Evolutionary conservation across 2,888 invertebrate species (phyloP), one percentile per base, ranked within the genome.

Genomic region (Coronaproctus castanopsis): DNA sequence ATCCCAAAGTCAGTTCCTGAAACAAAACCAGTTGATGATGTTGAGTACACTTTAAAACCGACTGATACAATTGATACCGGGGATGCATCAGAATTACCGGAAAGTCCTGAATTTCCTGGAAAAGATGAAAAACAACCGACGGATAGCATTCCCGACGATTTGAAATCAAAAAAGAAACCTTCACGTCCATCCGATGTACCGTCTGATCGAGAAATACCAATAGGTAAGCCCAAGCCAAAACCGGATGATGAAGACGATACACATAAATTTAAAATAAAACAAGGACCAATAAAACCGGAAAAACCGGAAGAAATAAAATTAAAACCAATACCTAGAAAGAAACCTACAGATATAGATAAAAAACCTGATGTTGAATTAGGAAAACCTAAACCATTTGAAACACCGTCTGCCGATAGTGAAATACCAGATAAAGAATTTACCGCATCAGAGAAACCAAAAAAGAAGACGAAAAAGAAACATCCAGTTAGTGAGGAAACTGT

Each of bases 281-380:
- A 71, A 61, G 74, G 74, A 22, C 69, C 70, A 63, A 71, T 72
- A 23, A 69, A 66, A 57, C 67, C 67, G 23, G 68, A 73, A 24
- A 68, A 70, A 54, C 70, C 70, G 0, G 73, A 71, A 60, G 66
- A 69, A 23, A 66, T 73, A 8, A 64, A 62, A 51, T 69, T 73
- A 22, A 67, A 68, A 63, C 68, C 68, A 55, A 68, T 72, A 48
- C 69, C 70, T 52, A 66, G 64, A 10, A 65, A 68, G n/a, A 69
- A 70, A 60, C 67, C 69, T 20, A 68, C 70, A 59, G 66, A 70
- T 55, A 69, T 70, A 21, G 62, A 70, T 14, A 64, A 68, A 52
- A 68, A 71, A 0, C 65, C 65, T 19, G 66, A 66, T 58, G 55
- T 66, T 18, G 67, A 68, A 50, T 65, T 68, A 21, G 64, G 70